Base-by-base conservation (phyloP, 2,797 vertebrate species). In the Meriones psammophilus region DNA sequence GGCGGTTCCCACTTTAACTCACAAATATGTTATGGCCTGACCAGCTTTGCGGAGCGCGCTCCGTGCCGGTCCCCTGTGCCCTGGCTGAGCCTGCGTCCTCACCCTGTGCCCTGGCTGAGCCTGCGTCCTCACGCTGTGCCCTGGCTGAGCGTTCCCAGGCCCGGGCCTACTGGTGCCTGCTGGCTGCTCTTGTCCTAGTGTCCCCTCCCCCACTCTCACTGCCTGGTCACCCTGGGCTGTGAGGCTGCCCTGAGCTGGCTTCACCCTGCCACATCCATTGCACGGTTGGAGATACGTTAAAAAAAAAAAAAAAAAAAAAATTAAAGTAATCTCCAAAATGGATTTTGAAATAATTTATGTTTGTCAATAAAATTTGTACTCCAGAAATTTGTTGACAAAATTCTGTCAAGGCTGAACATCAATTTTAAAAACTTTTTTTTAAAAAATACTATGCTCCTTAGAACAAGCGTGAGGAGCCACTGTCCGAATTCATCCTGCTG, bases 21-120 rank as follows among this genome's bases (percentile, higher is more conserved):
- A 92, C 92, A 96, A 91, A 92, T 92, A 95, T 95, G 96, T 96
- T 42, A 42, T 42, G 33, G 64, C 94, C 80, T 92, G 94, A 93
- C 18, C 46, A 94, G 42, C 92, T 94, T 93, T 56, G 66, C n/a
- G 60, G 94, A 92, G 46, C 33, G 81, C 92, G 74, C 90, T 94
- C 86, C 90, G 92, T 64, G 54, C 20, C 88, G 94, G 95, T 88
- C 12, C 4, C 73, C 84, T 89, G 1, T 15, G n/a, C 15, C 36
- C 77, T 28, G 66, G 50, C 60, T 54, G 50, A 50, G 50, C 50
- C 50, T 50, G 50, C 50, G 9, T 50, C 50, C 50, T 50, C 50
- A 50, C 50, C 50, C 56, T 58, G 56, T 58, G 56, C 42, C 42
- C 77, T 28, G 66, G 50, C 60, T 54, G 50, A 50, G 50, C 50